These are phyloP conservation scores for Chrysomela aeneicollis DNA, from an alignment of 2,888 invertebrate species.

Conservation along the genomic window DNA sequence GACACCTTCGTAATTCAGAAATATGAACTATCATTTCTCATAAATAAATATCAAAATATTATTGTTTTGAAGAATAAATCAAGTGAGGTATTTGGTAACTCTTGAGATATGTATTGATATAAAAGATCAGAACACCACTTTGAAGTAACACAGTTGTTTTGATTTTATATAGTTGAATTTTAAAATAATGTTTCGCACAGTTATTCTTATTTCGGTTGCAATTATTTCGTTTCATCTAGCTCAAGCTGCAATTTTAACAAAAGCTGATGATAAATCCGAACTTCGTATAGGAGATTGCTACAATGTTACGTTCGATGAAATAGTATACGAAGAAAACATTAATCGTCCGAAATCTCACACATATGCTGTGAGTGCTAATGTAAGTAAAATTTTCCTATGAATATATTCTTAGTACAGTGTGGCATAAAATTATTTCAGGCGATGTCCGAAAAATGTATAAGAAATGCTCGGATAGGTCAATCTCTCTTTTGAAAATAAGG, in stretches of 20 bases:
- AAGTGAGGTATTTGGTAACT: too few relatives aligned
- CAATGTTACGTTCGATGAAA: constrained; percentile 10
- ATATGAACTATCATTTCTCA: too few relatives aligned
- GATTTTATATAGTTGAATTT: not conserved
- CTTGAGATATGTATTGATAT: not conserved
- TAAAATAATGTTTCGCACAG: not conserved
- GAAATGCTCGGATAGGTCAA: too few relatives aligned
- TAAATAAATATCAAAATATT: too few relatives aligned
- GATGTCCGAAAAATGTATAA: too few relatives aligned
- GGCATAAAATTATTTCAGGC: too few relatives aligned
- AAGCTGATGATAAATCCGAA: constrained; percentile 17
- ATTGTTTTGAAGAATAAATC: too few relatives aligned
- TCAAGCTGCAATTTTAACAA: not conserved
- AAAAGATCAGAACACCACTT: not conserved
- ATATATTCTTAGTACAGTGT: too few relatives aligned
- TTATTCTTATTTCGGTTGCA: not conserved
- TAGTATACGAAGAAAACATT: constrained; percentile 28
- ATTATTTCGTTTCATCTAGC: not conserved
- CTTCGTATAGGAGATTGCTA: constrained; percentile 28
- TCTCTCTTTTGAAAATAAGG: too few relatives aligned
- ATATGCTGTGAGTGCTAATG: constrained; percentile 13
- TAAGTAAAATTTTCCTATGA: constrained; percentile 24
- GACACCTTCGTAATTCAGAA: too few relatives aligned
- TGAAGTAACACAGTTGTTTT: not conserved
- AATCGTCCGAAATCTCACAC: constrained; percentile 16